phyloP scores from a whole-genome alignment of 2,113 vertebrate genomes.

The Callocephalon fimbriatum region DNA sequence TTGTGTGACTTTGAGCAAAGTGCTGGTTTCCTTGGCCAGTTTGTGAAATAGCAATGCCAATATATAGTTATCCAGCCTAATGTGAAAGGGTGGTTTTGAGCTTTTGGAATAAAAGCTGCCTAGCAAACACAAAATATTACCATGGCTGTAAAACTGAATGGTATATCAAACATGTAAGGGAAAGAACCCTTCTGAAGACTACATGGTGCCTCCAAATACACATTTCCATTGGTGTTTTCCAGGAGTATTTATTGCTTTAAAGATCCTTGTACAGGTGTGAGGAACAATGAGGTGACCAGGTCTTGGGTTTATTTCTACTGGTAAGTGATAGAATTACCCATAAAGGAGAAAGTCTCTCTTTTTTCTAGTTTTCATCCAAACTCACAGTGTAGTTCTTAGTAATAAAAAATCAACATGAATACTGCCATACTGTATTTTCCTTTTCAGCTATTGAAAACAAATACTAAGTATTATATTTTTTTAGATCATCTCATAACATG shows the following conservation, averaged over 20 bases:
- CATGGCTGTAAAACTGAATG: neutral
- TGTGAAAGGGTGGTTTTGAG: neutral
- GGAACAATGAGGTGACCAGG: accelerated
- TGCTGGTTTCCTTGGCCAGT: neutral
- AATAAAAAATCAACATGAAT: neutral
- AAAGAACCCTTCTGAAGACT: neutral
- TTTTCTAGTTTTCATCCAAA: neutral
- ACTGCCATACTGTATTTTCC: neutral
- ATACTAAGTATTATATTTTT: neutral
- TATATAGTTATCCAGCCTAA: neutral
- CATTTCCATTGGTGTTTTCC: neutral
- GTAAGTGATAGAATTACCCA: neutral
- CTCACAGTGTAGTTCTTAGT: neutral
- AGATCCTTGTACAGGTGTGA: neutral
- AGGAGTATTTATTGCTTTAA: neutral
- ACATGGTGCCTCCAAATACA: neutral
- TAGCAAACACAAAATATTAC: neutral
- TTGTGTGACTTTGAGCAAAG: neutral
- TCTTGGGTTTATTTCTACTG: neutral
- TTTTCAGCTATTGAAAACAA: neutral
- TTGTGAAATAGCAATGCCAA: neutral
- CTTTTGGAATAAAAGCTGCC: neutral
- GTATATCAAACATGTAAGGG: neutral
- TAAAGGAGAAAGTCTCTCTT: neutral
- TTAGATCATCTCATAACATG: neutral